Conservation (phyloP, 2,113 vertebrate species). For the Sakesphorus luctuosus region DNA sequence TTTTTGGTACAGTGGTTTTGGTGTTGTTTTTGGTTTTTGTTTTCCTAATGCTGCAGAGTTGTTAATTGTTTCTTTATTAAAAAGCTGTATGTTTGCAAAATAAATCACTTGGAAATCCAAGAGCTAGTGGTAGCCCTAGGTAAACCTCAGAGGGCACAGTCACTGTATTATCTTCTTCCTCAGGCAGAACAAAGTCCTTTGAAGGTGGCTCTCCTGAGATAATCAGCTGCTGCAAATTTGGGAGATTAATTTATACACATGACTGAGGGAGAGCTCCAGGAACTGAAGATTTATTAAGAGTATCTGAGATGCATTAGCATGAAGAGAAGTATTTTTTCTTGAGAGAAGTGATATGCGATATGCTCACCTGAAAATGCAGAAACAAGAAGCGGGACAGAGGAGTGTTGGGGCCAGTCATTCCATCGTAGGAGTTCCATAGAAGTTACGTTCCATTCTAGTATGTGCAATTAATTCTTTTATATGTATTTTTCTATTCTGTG, state of each 20-base stretch:
- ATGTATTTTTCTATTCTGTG: background rate
- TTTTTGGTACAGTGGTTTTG: background rate
- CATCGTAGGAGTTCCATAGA: background rate
- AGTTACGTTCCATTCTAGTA: background rate
- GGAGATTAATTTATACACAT: background rate
- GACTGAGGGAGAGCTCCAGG: background rate
- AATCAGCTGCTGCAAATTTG: slow-evolving; percentile 2
- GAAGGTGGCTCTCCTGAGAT: background rate
- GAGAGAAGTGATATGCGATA: background rate
- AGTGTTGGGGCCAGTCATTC: background rate
- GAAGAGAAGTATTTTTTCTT: background rate
- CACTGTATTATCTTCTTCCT: background rate
- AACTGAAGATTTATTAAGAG: background rate
- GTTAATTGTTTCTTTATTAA: background rate
- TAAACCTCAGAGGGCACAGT: background rate
- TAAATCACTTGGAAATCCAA: background rate
- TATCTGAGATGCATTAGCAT: background rate
- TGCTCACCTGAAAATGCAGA: background rate
- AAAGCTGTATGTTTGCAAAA: background rate
- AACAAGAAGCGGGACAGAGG: background rate
- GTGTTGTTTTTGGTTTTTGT: background rate
- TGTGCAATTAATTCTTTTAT: background rate
- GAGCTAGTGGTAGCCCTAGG: background rate
- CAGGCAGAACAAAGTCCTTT: background rate
- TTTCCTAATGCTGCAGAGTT: background rate